Evolutionary conservation across 2,113 vertebrate species (phyloP).

Genomic region (Nesogale talazaci): DNA sequence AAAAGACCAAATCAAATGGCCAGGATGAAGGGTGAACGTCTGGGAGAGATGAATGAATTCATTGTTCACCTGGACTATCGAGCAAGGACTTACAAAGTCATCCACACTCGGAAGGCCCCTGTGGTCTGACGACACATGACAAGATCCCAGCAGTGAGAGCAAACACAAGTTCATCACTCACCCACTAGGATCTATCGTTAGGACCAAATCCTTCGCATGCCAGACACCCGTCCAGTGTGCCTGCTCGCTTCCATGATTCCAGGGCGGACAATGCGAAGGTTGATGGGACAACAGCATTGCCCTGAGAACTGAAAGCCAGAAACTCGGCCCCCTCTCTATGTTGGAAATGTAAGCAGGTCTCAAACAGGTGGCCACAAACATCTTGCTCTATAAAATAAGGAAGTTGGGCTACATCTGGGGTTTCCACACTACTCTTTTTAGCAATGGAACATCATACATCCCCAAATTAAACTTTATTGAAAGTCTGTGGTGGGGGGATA

Average conservation of each 20-base stretch:
- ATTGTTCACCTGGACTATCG: background rate
- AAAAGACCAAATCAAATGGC: background rate
- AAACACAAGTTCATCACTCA: background rate
- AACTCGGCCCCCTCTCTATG: fast-evolving
- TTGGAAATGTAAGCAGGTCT: too few species aligned
- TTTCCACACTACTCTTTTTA: constrained; percentile 10
- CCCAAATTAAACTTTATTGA: constrained; percentile 23
- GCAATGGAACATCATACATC: background rate
- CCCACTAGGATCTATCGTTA: too few species aligned
- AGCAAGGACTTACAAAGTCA: background rate
- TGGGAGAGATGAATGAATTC: background rate
- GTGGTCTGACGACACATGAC: background rate
- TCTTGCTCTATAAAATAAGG: background rate
- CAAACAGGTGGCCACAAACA: background rate
- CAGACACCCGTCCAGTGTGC: background rate
- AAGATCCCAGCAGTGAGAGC: background rate
- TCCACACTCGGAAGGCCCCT: background rate
- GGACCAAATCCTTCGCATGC: background rate
- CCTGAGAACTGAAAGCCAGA: background rate
- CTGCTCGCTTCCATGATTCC: background rate
- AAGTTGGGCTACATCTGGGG: background rate
- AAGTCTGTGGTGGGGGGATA: background rate
- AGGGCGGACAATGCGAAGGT: too few species aligned
- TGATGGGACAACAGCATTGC: background rate
- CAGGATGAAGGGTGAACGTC: background rate